Base-by-base conservation (phyloP, 1,140 invertebrate genomes). In the Drosophila ananassae region DNA sequence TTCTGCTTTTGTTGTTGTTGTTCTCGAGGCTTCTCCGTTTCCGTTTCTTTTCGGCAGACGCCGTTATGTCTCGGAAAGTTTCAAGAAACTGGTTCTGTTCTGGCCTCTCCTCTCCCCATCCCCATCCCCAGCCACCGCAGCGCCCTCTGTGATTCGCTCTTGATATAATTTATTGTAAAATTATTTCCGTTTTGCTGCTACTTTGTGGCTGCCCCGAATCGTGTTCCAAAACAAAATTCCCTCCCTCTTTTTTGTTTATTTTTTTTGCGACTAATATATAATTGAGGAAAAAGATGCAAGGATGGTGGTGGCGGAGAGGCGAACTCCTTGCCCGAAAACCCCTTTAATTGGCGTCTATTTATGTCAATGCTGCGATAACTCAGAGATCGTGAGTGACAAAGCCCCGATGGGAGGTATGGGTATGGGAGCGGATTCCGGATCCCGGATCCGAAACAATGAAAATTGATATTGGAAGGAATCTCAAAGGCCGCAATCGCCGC, bases 371-470 rank as follows among this genome's bases (percentile, higher is more conserved):
- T 28, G 25, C 58, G 72, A 73, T 73, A 73, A 51, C 52, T 34
- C 69, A 84, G 80, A 84, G 78, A 87, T 87, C 82, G 82, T 87
- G 83, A 84, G 83, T 87, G 82, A 87, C 82, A 85, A 89, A 76
- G 73, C 73, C 69, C 57, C 8, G 9, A 37, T 3, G 2, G 8
- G 3, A 39, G 37, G 12, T 7, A 12, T 39, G 3, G 37, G 12
- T 7, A 12, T 39, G 3, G 37, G 37, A 64, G 25, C 30, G 22
- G 28, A 46, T 2, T 32, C 22, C 13, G 3, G 51, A n/a, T 2
- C 22, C 12, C 41, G 34, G 59, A 21, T 17, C 8, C 39, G 46
- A 57, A 75, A 87, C 83, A 87, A 87, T 83, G 79, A 87, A 89
- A 89, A 89, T 89, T 83, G 83, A 89, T 83, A 89, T 89, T 89